Evolutionary conservation across 37 sponge, comb jelly and placozoan species (phyloP), one percentile per base, ranked within the genome.

Genomic region (Ephydatia muelleri): DNA sequence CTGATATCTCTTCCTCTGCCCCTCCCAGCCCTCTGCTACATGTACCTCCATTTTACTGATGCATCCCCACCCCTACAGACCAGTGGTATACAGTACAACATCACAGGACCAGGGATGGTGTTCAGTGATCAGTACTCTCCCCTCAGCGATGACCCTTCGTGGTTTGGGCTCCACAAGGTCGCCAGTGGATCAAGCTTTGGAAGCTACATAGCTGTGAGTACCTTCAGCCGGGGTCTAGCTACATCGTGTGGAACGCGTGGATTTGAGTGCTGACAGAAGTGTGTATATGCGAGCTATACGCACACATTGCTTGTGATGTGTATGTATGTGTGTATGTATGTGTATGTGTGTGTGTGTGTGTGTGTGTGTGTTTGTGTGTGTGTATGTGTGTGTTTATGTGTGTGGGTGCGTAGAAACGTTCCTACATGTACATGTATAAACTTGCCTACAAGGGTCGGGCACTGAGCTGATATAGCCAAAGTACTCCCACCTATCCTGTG

Each of bases 141-240:
- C 21, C 48, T 27, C 0, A 37, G 26, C 11, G 80, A 49, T 71
- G 89, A 88, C 43, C 68, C 85, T 23, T 67, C 72, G 0, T 94
- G 95, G 95, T 73, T 94, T 57, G 95, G 95, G 0, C 86, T 94
- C 28, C 71, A 88, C 65, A 91, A 91, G 40, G 69, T 75, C 21
- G 68, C 34, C 33, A 33, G 31, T n/a, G 80, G 77, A 14, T 57
- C 57, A 57, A 67, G 81, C 43, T 82, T 80, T 82, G 89, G 80
- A 22, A 16, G 9, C 68, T 91, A 90, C 77, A 81, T 91, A 64
- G 40, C 67, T 37, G 95, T 94, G n/a, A n/a, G 87, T 83, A 57
- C 57, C 12, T 57, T 1, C 16, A 57, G 6, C 64, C 6, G n/a
- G n/a, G n/a, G n/a, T n/a, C n/a, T n/a, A n/a, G n/a, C n/a, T n/a